Evolutionary conservation across 1,140 invertebrate genomes (phyloP).

Genomic region (Psilanteris sp.): DNA sequence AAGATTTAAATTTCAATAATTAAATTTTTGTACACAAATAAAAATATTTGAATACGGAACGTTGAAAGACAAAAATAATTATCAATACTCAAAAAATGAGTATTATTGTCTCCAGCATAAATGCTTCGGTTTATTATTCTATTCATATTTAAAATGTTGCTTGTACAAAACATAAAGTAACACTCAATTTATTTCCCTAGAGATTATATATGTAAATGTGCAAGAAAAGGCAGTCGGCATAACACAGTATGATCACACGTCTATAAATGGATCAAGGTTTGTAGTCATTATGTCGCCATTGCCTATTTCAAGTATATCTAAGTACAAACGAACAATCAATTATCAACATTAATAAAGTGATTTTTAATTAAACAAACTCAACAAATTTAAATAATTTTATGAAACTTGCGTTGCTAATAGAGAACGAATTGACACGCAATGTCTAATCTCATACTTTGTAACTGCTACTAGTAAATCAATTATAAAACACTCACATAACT

Average conservation of each 20-base stretch:
- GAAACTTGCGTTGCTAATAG: neutral
- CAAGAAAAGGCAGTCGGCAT: slow-evolving; percentile 34
- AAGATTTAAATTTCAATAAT: too few relatives aligned
- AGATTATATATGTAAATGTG: slow-evolving; percentile 12
- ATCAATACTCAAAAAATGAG: too few relatives aligned
- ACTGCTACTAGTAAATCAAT: too few relatives aligned
- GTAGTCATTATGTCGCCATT: slow-evolving; percentile 44
- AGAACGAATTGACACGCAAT: too few relatives aligned
- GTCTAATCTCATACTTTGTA: too few relatives aligned
- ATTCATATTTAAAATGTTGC: slow-evolving; percentile 24
- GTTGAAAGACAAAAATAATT: too few relatives aligned
- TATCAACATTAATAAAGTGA: slow-evolving; percentile 16
- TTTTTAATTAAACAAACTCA: slow-evolving; percentile 27
- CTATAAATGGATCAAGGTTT: slow-evolving; percentile 57
- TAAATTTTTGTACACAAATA: too few relatives aligned
- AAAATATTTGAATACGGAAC: too few relatives aligned
- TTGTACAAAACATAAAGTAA: slow-evolving; percentile 1
- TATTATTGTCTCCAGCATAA: neutral
- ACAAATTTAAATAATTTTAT: slow-evolving; percentile 18
- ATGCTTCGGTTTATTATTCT: neutral
- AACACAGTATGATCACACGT: slow-evolving; percentile 36
- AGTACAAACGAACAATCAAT: slow-evolving; percentile 43
- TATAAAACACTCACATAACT: too few relatives aligned
- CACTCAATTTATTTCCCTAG: slow-evolving; percentile 21
- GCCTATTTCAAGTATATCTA: slow-evolving; percentile 46